Evolutionary conservation across 2,797 vertebrate species (phyloP), one percentile per base, ranked within the genome.

Genomic region (Labeo calbasu): DNA sequence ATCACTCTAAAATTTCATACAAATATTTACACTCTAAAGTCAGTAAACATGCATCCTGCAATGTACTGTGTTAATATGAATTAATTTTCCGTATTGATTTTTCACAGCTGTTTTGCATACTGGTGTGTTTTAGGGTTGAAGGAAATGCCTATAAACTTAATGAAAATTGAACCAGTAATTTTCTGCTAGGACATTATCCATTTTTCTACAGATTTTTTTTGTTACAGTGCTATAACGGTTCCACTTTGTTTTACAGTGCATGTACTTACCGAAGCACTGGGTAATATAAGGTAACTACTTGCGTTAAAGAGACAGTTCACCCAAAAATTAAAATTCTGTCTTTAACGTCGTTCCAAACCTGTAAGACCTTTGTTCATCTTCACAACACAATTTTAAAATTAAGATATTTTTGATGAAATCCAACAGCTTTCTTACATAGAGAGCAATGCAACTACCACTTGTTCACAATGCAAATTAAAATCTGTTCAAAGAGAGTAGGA

Each of bases 1-100:
- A 89, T 92, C 88, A 85, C 69, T 90, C 85, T 89, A 84, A 85
- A 85, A 73, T 78, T 83, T 87, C 85, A 76, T 86, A 88, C 72
- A 36, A 76, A 66, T 43, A 87, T 88, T 10, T 36, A 36, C 28
- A 65, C 28, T 61, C 11, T 63, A 63, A 63, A 65, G 61, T 65
- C 61, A 32, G 25, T 65, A 65, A 32, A 65, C 28, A 17, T 1
- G 15, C 25, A 17, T 63, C 6, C 5, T 0, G 9, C 19, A 32
- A 65, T 19, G 63, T 19, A 66, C 63, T 9, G 28, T 36, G 63
- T 66, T 66, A 2, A 36, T 36, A 36, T 19, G 28, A 1, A 10
- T 66, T 7, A 4, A 32, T 36, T 66, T 66, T 66, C 7, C 28
- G 3, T 66, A 66, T 66, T 66, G 28, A 66, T 66, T 66, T 66